A percentile compares a stretch with the other conserved stretches of the same genome.
These are phyloP conservation scores for Omphaloscelis lunosa DNA, from an alignment of 2,888 invertebrate species.

Conservation along the genomic window DNA sequence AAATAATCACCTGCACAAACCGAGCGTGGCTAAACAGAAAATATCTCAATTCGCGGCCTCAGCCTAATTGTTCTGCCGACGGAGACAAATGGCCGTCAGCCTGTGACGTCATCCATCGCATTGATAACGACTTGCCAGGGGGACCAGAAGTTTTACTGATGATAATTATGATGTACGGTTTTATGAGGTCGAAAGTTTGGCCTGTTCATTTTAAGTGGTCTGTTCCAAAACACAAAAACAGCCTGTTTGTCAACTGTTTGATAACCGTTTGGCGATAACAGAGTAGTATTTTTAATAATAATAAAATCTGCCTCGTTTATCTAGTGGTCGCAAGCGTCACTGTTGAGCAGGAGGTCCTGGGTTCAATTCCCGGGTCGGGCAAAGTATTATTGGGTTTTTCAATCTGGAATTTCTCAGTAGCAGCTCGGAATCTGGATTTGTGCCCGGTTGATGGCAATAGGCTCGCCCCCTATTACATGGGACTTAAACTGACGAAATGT, in stretches of 20 bases:
- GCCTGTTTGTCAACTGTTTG: slow-evolving; percentile 9
- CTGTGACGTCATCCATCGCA: slow-evolving; percentile 58
- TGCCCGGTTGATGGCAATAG: too few species aligned
- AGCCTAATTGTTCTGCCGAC: slow-evolving; percentile 63
- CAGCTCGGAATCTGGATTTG: too few species aligned
- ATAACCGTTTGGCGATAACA: neutral
- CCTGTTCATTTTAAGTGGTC: slow-evolving; percentile 8
- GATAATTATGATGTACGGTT: slow-evolving; percentile 32
- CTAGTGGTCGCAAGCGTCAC: too few species aligned
- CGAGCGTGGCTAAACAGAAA: slow-evolving; percentile 21
- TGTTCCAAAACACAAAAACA: neutral
- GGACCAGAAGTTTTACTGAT: slow-evolving; percentile 55
- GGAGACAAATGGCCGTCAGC: slow-evolving; percentile 61
- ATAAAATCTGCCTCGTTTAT: neutral
- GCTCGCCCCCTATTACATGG: too few species aligned
- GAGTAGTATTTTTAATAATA: neutral
- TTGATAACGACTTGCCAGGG: slow-evolving; percentile 49
- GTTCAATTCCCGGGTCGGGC: too few species aligned
- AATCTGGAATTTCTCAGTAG: too few species aligned
- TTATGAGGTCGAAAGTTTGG: slow-evolving; percentile 20
- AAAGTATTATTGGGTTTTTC: too few species aligned
- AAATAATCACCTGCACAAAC: slow-evolving; percentile 36
- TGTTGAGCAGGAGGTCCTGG: too few species aligned
- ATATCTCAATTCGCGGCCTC: slow-evolving; percentile 52
- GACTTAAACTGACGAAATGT: too few species aligned